Percentiles rank a stretch among this genome's conserved stretches.
phyloP scores from a whole-genome alignment of 1,140 invertebrate species.

The Palaemon carinicauda region DNA sequence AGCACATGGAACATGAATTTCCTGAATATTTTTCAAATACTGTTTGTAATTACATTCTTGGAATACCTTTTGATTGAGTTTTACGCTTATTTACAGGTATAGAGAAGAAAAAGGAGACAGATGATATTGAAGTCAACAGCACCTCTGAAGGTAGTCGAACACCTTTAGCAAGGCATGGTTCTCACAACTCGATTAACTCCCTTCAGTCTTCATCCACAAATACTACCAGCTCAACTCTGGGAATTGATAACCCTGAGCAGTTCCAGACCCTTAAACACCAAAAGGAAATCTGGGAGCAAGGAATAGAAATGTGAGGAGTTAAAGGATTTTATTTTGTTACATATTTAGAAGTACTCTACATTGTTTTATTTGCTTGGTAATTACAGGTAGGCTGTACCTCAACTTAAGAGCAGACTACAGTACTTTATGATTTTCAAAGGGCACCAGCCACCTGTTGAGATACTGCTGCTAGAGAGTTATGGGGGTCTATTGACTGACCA shows the following conservation, averaged over 20 bases:
- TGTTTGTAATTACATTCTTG: too few relatives aligned
- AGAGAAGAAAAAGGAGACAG: slow-evolving; percentile 58
- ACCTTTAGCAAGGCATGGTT: slow-evolving; percentile 67
- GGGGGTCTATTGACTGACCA: too few relatives aligned
- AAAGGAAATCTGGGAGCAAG: slow-evolving; percentile 91
- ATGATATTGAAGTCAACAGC: slow-evolving; percentile 54
- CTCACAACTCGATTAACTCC: slow-evolving; percentile 66
- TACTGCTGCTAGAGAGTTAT: too few relatives aligned
- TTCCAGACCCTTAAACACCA: slow-evolving; percentile 97
- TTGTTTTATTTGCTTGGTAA: not conserved
- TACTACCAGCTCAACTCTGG: slow-evolving; percentile 47
- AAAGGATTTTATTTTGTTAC: too few relatives aligned
- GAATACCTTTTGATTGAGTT: too few relatives aligned
- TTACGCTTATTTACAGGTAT: slow-evolving; percentile 23
- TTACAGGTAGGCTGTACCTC: too few relatives aligned
- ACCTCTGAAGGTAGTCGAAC: slow-evolving; percentile 3
- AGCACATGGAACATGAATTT: too few relatives aligned
- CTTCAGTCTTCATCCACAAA: slow-evolving; percentile 38
- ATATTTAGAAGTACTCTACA: too few relatives aligned
- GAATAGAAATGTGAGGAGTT: slow-evolving; percentile 73
- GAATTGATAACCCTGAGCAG: slow-evolving; percentile 82
- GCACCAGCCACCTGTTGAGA: too few relatives aligned
- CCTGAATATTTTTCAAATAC: too few relatives aligned
- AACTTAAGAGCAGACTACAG: too few relatives aligned
- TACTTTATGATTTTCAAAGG: too few relatives aligned